Evolutionary conservation across 2,888 invertebrate species (phyloP).

Genomic region (Julus scanicus): DNA sequence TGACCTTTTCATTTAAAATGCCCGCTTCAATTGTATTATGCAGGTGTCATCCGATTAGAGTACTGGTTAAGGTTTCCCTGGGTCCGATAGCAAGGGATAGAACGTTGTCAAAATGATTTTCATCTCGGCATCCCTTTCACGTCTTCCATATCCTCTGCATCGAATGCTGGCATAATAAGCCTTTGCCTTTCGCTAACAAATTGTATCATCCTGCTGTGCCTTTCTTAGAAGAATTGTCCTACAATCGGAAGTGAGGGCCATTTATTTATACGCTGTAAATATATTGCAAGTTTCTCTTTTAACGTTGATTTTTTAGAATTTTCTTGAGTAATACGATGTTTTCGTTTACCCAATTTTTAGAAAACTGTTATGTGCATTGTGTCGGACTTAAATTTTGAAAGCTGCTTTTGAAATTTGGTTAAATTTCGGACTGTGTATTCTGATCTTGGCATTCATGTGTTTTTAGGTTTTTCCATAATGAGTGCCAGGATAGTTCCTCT

Average conservation of each 20-base stretch:
- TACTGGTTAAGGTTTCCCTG: background rate
- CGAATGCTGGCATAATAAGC: background rate
- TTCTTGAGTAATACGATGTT: background rate
- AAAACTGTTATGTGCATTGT: background rate
- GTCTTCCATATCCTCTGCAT: constrained; percentile 10
- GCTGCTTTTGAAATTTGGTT: background rate
- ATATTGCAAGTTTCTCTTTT: constrained; percentile 5
- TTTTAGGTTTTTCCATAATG: background rate
- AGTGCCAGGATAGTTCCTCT: background rate
- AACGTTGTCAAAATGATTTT: background rate
- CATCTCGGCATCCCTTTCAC: background rate
- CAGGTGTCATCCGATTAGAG: background rate
- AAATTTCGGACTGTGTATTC: background rate
- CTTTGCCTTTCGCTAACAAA: background rate
- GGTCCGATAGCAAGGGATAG: background rate
- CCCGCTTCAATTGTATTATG: background rate
- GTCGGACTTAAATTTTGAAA: no score
- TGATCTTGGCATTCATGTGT: background rate
- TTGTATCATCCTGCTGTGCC: background rate
- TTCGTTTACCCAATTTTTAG: background rate
- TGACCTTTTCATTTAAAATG: background rate
- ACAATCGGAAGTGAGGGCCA: background rate
- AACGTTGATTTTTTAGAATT: background rate
- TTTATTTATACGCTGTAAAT: background rate
- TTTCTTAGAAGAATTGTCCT: constrained; percentile 14